Base-by-base conservation (phyloP, 2,113 vertebrate species). In the Onychorhynchus coronatus region DNA sequence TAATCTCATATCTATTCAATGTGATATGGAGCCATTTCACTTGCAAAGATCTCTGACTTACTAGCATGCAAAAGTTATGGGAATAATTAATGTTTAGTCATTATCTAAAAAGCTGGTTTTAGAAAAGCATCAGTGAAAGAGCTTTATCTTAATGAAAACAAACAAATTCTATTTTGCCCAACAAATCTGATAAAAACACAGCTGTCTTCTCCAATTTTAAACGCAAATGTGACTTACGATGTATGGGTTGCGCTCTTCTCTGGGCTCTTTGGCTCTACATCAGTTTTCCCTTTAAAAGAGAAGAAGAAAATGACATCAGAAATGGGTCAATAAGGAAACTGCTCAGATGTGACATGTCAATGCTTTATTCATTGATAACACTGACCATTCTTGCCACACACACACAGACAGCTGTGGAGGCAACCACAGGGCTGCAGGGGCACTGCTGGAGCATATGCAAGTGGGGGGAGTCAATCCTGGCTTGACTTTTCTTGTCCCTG, bases 221-320 rank as follows among this genome's bases (percentile, higher is more conserved):
- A 97, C 4, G 5, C 25, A 83, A 87, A 96, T 91, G 70, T 97
- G 86, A 99, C 99, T 99, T 99, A 99, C 99, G 99, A 99, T 98
- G 99, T 99, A 96, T 98, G 99, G 89, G 99, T 98, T 42, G 98
- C 98, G 35, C 97, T 98, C 98, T 98, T 98, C 98, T 98, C 97
- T 95, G 98, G 98, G 97, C 97, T 99, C 97, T 98, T 98, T 88
- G 97, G 96, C 96, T 98, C 99, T 92, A 98, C 97, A 94, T 98
- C 98, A 96, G 97, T 98, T 98, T 98, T 98, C 91, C 98, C 99
- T 99, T 98, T 91, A 79, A 96, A 98, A 98, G 93, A 97, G 91
- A 98, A 98, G 93, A 95, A 95, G 92, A 96, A 92, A 97, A 91
- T 39, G 44, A 91, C 93, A 94, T 96, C 81, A 97, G 93, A 95